A percentile compares a stretch with the other conserved stretches of the same genome.
phyloP scores from a whole-genome alignment of 2,797 vertebrate species.

The Takifugu ocellatus region DNA sequence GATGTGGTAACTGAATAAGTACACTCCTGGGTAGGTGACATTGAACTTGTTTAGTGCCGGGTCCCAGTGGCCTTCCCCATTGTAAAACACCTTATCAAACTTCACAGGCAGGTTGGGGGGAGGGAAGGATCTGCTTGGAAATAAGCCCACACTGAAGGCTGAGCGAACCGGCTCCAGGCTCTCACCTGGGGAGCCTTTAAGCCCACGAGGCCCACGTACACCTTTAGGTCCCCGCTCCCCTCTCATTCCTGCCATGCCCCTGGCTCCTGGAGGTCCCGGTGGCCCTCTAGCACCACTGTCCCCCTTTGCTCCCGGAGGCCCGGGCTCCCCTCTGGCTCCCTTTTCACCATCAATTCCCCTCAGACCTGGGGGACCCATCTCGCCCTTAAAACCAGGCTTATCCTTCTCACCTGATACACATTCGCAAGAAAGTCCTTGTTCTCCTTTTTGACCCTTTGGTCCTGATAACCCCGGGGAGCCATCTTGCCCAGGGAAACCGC shows the following conservation, averaged over 20 bases:
- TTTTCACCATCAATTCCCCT: constrained; percentile 72
- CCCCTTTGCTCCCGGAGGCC: constrained; percentile 81
- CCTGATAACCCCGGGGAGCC: constrained; percentile 83
- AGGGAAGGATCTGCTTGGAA: constrained; percentile 86
- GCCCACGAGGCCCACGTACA: constrained; percentile 75
- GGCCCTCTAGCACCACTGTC: constrained; percentile 75
- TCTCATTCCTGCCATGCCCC: constrained; percentile 80
- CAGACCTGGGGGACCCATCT: constrained; percentile 74
- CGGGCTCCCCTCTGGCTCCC: constrained; percentile 78
- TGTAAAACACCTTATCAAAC: constrained; percentile 90
- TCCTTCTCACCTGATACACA: constrained; percentile 76
- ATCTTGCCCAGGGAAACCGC: constrained; percentile 78
- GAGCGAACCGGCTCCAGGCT: constrained; percentile 60
- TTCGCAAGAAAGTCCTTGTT: constrained; percentile 80
- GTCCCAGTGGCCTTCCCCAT: constrained; percentile 86
- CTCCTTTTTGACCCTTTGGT: constrained; percentile 79
- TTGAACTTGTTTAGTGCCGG: constrained; percentile 85
- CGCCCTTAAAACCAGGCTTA: constrained; percentile 78
- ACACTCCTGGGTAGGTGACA: constrained; percentile 82
- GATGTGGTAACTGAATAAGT: constrained; percentile 90
- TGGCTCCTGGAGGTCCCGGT: constrained; percentile 76
- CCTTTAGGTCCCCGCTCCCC: constrained; percentile 86
- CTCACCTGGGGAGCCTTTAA: constrained; percentile 82
- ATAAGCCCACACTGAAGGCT: constrained; percentile 88
- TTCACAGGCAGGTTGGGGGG: constrained; percentile 84